Percentiles rank a stretch among this genome's conserved stretches.
phyloP scores from a whole-genome alignment of 53 echinoderm and acorn worm species.

The Antedon mediterranea region DNA sequence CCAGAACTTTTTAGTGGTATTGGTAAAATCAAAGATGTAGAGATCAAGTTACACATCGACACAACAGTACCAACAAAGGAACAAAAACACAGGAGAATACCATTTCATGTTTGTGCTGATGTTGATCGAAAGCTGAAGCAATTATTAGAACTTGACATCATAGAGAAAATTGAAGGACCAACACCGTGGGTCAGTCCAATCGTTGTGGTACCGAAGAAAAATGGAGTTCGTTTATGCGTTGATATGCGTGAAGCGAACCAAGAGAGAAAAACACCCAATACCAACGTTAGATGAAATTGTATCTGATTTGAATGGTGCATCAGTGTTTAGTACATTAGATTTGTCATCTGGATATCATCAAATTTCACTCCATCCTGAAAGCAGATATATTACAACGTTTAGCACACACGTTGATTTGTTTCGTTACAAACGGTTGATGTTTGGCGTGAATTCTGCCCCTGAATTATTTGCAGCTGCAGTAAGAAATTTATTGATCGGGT shows the following conservation, averaged over 20 bases:
- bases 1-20: slow-evolving; percentile 20
- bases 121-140: slow-evolving; percentile 30
- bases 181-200: slow-evolving; percentile 4
- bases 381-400: too few species aligned
- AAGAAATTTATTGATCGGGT: too few species aligned
- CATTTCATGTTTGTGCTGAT: slow-evolving; percentile 38
- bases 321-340: too few species aligned
- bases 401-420: too few species aligned
- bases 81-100: slow-evolving; percentile 34
- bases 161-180: not conserved
- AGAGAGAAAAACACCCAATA: too few species aligned
- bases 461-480: too few species aligned
- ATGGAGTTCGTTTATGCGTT: slow-evolving; percentile 12
- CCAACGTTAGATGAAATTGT: too few species aligned
- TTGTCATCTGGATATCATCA: too few species aligned
- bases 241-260: slow-evolving; percentile 13
- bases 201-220: slow-evolving; percentile 11
- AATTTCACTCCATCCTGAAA: too few species aligned
- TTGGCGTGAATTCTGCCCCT: too few species aligned
- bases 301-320: too few species aligned
- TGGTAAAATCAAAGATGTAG: slow-evolving; percentile 33
- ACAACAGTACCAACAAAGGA: slow-evolving; percentile 18
- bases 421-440: too few species aligned
- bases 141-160: slow-evolving; percentile 8
- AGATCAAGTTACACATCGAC: slow-evolving; percentile 37